Evolutionary conservation across 2,113 vertebrate genomes (phyloP), one percentile per base, ranked within the genome.

Genomic region (Rana temporaria): DNA sequence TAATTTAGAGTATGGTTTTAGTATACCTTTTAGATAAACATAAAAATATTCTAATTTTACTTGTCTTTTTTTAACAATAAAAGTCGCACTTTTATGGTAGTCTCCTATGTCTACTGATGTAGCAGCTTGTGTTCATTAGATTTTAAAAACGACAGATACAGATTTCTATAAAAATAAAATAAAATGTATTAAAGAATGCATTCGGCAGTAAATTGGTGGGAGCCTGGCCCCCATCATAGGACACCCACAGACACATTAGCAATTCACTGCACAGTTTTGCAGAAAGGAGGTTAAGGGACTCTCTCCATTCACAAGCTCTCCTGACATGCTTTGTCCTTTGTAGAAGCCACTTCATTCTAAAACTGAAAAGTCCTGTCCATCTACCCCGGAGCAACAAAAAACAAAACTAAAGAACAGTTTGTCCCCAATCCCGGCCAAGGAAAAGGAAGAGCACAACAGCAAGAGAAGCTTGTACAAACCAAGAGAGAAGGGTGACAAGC

Each of bases 381-480:
- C 55, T 67, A 80, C 56, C 66, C 59, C 20, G 26, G 38, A 65
- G 69, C 53, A 42, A 66, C 70, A 66, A 48, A 38, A 59, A 72
- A 74, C 48, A 74, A 82, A 74, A 64, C 60, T 18, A 63, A 24
- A 57, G 79, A 74, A 82, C 79, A 82, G 60, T 56, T 66, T 82
- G 79, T 82, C 42, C 79, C 52, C 17, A 65, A 20, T 42, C 16
- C 26, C 24, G 19, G 78, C 78, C 78, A 63, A 63, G 38, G 38
- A 9, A 62, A 69, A 71, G n/a, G 20, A 24, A 53, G 32, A 19
- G 15, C 1, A 34, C 26, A 22, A 56, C 26, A 59, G 20, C 18
- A 59, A 38, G 42, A 65, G 60, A 65, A 53, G 63, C 22, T 57
- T 65, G 30, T 26, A 24, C 32, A 15, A 26, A 14, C 48, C 3